These are phyloP conservation scores for Zophobas atratus DNA, from an alignment of 1,140 invertebrate genomes.

Conservation along the genomic window DNA sequence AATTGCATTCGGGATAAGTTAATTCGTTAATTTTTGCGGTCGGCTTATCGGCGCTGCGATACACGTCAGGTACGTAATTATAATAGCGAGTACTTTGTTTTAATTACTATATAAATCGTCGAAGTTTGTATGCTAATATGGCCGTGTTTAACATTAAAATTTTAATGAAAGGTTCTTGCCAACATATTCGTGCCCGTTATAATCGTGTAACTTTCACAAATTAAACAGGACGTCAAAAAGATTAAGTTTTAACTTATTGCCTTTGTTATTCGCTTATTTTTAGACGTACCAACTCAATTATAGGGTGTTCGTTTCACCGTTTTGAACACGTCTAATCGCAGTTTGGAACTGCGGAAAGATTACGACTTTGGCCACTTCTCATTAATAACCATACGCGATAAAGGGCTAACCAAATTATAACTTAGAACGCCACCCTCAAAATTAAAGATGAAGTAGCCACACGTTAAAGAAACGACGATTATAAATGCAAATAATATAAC, in stretches of 20 bases:
- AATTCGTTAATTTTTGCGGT: constrained; percentile 1
- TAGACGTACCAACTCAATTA: constrained; percentile 1
- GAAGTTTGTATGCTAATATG: constrained; percentile 27
- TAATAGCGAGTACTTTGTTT: constrained; percentile 5
- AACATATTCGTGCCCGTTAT: constrained; percentile 23
- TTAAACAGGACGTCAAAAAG: constrained; percentile 28
- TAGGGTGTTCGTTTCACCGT: background rate
- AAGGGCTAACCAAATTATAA: no score
- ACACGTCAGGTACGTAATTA: constrained; percentile 20
- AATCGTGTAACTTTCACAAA: constrained; percentile 33
- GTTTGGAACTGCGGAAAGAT: background rate
- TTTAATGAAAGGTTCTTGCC: constrained; percentile 16
- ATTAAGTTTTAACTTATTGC: constrained; percentile 28
- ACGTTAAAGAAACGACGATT: no score
- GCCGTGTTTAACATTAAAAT: constrained; percentile 27
- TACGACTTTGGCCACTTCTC: no score
- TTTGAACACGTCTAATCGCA: background rate
- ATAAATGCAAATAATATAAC: no score
- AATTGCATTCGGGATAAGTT: background rate
- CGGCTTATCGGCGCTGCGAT: background rate
- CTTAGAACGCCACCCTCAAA: no score
- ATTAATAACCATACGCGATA: no score
- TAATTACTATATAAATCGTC: constrained; percentile 31
- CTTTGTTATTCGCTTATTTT: constrained; percentile 26
- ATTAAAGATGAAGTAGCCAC: no score